Percentiles rank a stretch among this genome's conserved stretches.
Conservation (phyloP, 1,140 invertebrate species). For the Pseudomyrmex pallidus region DNA sequence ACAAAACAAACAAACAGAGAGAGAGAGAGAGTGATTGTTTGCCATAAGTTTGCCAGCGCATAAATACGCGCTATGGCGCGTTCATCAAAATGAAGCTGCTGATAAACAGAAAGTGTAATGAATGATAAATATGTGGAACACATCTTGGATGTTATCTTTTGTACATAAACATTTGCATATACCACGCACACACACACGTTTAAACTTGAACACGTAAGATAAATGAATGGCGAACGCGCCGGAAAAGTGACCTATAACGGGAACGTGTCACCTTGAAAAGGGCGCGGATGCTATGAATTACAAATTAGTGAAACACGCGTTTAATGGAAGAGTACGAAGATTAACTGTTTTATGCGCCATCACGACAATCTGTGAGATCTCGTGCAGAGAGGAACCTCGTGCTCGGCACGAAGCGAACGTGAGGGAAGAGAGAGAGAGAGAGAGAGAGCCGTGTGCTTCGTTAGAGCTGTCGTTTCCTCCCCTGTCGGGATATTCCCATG, state of each 20-base stretch:
- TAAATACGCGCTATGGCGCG: too few relatives aligned
- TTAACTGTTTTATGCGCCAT: conserved; percentile 36
- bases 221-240: not conserved
- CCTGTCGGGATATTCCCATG: not conserved
- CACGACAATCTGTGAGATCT: conserved; percentile 28
- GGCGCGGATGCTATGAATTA: not conserved
- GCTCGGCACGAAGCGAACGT: not conserved
- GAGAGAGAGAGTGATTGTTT: not conserved
- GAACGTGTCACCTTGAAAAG: not conserved
- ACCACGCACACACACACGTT: not conserved
- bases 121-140: not conserved
- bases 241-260: conserved; percentile 2
- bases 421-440: not conserved
- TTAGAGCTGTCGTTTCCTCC: conserved; percentile 15
- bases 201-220: not conserved
- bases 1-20: conserved; percentile 23
- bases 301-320: conserved; percentile 13
- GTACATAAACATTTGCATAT: not conserved
- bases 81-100: conserved; percentile 10
- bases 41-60: not conserved
- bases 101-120: not conserved
- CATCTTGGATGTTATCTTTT: not conserved
- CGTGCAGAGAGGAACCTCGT: not conserved
- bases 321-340: conserved; percentile 35
- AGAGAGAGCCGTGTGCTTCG: conserved; percentile 5